Percentiles rank a stretch among this genome's conserved stretches.
phyloP scores from a whole-genome alignment of 2,888 invertebrate genomes.

The Halictus quadricinctus region DNA sequence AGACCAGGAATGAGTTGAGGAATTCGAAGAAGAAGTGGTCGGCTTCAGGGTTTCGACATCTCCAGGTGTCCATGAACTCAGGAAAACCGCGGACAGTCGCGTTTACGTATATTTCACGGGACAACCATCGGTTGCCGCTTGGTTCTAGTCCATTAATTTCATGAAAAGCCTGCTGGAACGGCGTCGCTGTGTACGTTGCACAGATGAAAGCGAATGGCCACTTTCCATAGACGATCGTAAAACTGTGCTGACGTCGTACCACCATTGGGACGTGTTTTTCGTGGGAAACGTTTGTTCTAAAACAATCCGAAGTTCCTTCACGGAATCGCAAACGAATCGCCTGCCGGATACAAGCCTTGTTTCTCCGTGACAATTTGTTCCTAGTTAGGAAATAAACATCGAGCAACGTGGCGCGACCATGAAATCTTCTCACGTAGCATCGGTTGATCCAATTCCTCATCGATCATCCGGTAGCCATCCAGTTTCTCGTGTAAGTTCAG shows the following conservation, averaged over 20 bases:
- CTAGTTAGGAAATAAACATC: background rate
- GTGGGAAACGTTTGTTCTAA: background rate
- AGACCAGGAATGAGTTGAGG: background rate
- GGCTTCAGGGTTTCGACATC: background rate
- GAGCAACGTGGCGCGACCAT: background rate
- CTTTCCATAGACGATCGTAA: conserved; percentile 65
- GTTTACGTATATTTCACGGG: conserved; percentile 1
- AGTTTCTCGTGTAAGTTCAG: conserved; percentile 53
- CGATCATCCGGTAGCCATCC: conserved; percentile 19
- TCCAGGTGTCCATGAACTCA: background rate
- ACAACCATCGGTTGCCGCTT: background rate
- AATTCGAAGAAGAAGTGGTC: background rate
- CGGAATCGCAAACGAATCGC: background rate
- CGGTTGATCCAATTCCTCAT: conserved; percentile 3
- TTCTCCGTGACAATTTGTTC: background rate
- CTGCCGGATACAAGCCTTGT: no score
- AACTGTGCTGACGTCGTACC: conserved; percentile 31
- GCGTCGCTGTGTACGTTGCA: conserved; percentile 24
- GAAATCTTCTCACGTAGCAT: conserved; percentile 17
- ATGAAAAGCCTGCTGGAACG: conserved; percentile 14
- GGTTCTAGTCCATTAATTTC: conserved; percentile 48
- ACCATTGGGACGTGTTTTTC: conserved; percentile 16
- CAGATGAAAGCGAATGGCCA: conserved; percentile 54
- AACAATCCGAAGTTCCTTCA: background rate
- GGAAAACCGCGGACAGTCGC: background rate